Base-by-base conservation (phyloP, 2,888 invertebrate species). In the Silvanus unidentatus region DNA sequence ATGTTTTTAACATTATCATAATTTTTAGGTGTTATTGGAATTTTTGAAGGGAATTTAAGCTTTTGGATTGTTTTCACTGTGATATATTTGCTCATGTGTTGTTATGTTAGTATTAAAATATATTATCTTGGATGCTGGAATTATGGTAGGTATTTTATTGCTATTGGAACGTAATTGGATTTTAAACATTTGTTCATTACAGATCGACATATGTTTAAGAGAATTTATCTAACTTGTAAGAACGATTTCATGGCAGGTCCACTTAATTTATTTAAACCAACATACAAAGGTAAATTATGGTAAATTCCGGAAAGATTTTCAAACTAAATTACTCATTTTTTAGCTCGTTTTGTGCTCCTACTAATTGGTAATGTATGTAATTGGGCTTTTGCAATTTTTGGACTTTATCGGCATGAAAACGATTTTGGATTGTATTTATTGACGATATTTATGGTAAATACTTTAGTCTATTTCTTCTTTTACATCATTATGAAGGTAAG, bases 351-450 rank as follows among this genome's bases (percentile, higher is more conserved):
- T n/a, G 60, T 74, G 0, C 66, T 83, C 16, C 68, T 84, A 1
- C 68, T 77, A 0, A 53, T 80, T 2, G 85, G 81, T 2, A 84
- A 84, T 63, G 45, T 77, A 1, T 78, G 77, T 51, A 85, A 86
- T 65, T 77, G 80, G 75, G 75, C 70, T 28, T 73, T 88, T 34
- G 84, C 88, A 0, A 69, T 79, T 0, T 81, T 80, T 60, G 91
- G 83, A 3, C 63, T 82, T 1, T 72, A 71, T 52, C 71, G 76
- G 35, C 81, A 82, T 56, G 77, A 78, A 42, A 75, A 76, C 50
- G 88, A 90, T 72, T 87, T 93, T 68, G 88, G 89, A 0, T 82
- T 86, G 0, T 89, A 86, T 59, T 74, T 93, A 2, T 75, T 93
- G 2, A 78, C 81, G 1, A 80, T 93, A 16, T 81, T 93, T 55